These are phyloP conservation scores for Thalpophila matura DNA, from an alignment of 2,888 invertebrate genomes.

Conservation along the genomic window DNA sequence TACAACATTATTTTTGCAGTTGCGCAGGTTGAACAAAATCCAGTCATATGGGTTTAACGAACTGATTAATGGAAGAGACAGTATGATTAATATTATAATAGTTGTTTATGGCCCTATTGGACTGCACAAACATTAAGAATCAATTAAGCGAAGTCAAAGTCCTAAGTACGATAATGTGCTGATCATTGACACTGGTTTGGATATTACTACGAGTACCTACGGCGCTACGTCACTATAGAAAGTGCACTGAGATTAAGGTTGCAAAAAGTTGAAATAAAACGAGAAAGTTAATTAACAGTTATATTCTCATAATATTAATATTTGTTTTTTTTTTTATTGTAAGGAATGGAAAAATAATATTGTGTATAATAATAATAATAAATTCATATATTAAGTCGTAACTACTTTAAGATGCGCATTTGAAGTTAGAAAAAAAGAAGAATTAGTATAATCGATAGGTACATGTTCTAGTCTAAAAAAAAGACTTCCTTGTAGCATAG, in stretches of 20 bases:
- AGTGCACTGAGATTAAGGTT: conserved; percentile 42
- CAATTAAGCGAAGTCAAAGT: conserved; percentile 62
- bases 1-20: conserved; percentile 38
- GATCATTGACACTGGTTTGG: conserved; percentile 62
- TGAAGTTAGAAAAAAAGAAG: not conserved
- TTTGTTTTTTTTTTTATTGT: conserved; percentile 3
- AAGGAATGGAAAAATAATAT: not conserved
- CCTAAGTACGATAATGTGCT: conserved; percentile 51
- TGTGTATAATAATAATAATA: not conserved
- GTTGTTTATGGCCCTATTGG: conserved; percentile 57
- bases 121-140: conserved; percentile 53
- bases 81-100: conserved; percentile 48
- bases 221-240: conserved; percentile 37
- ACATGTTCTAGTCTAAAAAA: conserved; percentile 12
- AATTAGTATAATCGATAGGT: not conserved
- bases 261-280: conserved; percentile 29
- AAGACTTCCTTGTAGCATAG: conserved; percentile 41
- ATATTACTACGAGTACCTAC: conserved; percentile 28
- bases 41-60: conserved; percentile 49
- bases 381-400: not conserved
- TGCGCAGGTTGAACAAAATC: conserved; percentile 42
- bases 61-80: conserved; percentile 52
- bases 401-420: not conserved
- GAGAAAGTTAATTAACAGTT: conserved; percentile 47
- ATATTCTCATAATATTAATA: conserved; percentile 6